Evolutionary conservation across 2,797 vertebrate genomes (phyloP).

Genomic region (Alcedo atthis): DNA sequence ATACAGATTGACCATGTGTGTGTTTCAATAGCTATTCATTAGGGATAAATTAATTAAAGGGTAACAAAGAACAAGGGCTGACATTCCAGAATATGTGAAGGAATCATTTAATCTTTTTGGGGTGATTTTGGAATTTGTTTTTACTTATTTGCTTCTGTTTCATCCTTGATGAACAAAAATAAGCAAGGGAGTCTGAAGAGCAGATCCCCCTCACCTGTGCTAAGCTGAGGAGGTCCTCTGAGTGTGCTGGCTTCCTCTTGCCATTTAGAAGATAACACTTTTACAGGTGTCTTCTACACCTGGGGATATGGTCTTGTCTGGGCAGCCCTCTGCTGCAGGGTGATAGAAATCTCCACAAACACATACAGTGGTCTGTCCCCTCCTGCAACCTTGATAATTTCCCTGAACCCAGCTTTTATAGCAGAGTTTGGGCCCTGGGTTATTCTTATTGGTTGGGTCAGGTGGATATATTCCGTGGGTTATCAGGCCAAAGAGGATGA

Average conservation of each 20-base stretch:
- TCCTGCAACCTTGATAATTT: not conserved
- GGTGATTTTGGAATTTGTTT: not conserved
- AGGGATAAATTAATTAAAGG: not conserved
- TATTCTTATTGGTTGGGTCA: not conserved
- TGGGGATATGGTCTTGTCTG: not conserved
- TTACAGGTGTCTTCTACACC: not conserved
- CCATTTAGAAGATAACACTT: not conserved
- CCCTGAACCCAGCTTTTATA: accelerated
- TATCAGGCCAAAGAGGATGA: not conserved
- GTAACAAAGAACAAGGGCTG: not conserved
- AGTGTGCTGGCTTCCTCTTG: not conserved
- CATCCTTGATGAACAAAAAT: not conserved
- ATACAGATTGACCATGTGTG: not conserved
- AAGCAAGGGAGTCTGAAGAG: not conserved
- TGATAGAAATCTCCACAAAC: not conserved
- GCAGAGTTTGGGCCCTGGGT: not conserved
- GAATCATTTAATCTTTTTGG: not conserved
- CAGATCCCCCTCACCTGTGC: not conserved
- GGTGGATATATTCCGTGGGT: not conserved
- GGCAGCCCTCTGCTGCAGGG: not conserved
- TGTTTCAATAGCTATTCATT: not conserved
- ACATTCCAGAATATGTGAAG: not conserved
- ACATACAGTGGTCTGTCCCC: not conserved
- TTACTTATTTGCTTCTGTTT: not conserved
- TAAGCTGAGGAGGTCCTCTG: not conserved